These are phyloP conservation scores for Telenomus remus DNA, from an alignment of 1,140 invertebrate species.

Conservation along the genomic window DNA sequence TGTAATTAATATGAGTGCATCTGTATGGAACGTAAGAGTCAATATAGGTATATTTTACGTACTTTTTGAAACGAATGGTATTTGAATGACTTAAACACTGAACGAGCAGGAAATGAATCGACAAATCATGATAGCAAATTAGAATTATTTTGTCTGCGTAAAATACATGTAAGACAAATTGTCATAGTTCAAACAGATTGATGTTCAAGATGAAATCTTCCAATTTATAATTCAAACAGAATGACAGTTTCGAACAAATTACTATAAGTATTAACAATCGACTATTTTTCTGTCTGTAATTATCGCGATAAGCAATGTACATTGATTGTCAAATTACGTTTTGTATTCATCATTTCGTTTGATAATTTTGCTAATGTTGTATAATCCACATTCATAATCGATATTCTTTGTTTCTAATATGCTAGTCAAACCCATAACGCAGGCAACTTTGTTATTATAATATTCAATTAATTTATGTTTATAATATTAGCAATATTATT, in stretches of 20 bases:
- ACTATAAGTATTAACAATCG: conserved; percentile 9
- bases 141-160: conserved; percentile 17
- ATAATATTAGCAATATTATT: conserved; percentile 61
- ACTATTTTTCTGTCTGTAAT: conserved; percentile 36
- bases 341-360: background rate
- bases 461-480: conserved; percentile 55
- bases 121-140: conserved; percentile 2
- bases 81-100: conserved; percentile 35
- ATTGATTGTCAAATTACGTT: conserved; percentile 10
- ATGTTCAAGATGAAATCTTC: background rate
- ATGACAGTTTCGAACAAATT: background rate
- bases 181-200: background rate
- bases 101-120: conserved; percentile 20
- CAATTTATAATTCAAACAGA: conserved; percentile 1
- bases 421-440: conserved; percentile 69
- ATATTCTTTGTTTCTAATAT: conserved; percentile 67
- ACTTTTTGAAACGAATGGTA: conserved; percentile 46
- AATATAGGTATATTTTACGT: conserved; percentile 70
- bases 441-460: conserved; percentile 62
- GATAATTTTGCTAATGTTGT: background rate
- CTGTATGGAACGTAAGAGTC: conserved; percentile 62
- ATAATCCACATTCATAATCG: background rate
- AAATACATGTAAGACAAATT: conserved; percentile 3
- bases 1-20: too few species aligned
- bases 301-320: conserved; percentile 34